Evolutionary conservation across 2,113 vertebrate genomes (phyloP).

Genomic region (Siniperca knerii): DNA sequence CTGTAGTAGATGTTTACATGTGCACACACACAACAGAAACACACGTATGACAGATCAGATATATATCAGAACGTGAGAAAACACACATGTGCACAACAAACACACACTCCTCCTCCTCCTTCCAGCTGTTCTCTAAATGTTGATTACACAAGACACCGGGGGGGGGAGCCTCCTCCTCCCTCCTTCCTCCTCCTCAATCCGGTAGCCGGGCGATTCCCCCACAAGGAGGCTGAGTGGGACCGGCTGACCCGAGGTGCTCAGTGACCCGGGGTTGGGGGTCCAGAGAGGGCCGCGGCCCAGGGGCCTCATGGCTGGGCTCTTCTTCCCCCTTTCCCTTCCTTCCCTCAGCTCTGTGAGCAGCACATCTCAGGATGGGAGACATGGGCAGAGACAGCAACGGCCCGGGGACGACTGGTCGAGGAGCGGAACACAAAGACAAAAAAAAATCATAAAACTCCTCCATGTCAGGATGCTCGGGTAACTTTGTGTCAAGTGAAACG

Average conservation of each 20-base stretch:
- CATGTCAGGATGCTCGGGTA: constrained; percentile 58
- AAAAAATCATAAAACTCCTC: constrained; percentile 52
- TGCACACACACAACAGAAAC: constrained; percentile 9
- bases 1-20: background rate
- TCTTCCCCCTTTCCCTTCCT: constrained; percentile 15
- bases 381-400: constrained; percentile 74
- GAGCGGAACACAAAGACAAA: constrained; percentile 37
- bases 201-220: constrained; percentile 56
- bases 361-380: constrained; percentile 66
- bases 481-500: constrained; percentile 70
- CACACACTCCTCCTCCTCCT: constrained; percentile 49
- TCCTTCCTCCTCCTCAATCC: constrained; percentile 40
- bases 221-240: constrained; percentile 61
- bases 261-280: constrained; percentile 75
- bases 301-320: constrained; percentile 71
- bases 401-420: constrained; percentile 73
- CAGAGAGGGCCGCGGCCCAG: constrained; percentile 64
- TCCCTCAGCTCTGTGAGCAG: constrained; percentile 58
- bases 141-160: constrained; percentile 81
- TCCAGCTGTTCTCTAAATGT: constrained; percentile 80
- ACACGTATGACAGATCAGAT: constrained; percentile 43
- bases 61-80: constrained; percentile 41
- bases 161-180: constrained; percentile 34
- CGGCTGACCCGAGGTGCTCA: constrained; percentile 74
- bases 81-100: constrained; percentile 44